A percentile compares a stretch with the other conserved stretches of the same genome.
Conservation (phyloP, 2,113 vertebrate species). For the Regulus satrapa region DNA sequence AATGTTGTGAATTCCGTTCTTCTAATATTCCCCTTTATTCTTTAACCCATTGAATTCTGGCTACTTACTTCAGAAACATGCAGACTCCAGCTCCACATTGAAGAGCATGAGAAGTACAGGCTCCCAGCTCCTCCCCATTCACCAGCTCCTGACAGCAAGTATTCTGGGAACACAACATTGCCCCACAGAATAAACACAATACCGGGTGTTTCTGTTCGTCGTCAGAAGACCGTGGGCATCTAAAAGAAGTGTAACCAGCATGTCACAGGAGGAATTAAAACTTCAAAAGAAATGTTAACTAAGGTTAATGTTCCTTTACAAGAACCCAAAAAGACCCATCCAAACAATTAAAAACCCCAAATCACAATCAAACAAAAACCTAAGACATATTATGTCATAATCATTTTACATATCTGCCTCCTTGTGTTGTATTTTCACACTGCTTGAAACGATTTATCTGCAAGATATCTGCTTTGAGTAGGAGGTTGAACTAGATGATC, state of each 20-base stretch:
- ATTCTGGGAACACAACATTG: slow-evolving; percentile 93
- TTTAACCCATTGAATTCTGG: background rate
- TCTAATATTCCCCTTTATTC: background rate
- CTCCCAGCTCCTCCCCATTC: slow-evolving; percentile 90
- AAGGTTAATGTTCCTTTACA: background rate
- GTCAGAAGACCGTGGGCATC: slow-evolving; percentile 89
- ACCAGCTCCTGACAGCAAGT: slow-evolving; percentile 88
- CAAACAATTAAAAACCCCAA: background rate
- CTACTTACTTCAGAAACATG: slow-evolving; percentile 91
- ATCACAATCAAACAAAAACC: background rate
- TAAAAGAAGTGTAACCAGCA: slow-evolving; percentile 45
- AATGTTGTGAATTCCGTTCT: background rate
- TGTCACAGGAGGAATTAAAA: background rate
- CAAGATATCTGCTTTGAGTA: background rate
- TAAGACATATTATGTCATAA: background rate
- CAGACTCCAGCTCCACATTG: slow-evolving; percentile 93
- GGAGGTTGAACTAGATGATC: background rate
- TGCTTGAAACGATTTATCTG: background rate
- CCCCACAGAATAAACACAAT: slow-evolving; percentile 92
- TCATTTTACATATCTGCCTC: background rate
- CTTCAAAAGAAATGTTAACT: background rate
- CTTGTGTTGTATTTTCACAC: background rate
- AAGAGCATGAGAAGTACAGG: slow-evolving; percentile 90
- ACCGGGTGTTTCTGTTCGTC: slow-evolving; percentile 93
- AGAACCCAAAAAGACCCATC: background rate